These are phyloP conservation scores for Peromyscus attwateri DNA, from an alignment of 2,797 vertebrate genomes.

Conservation along the genomic window DNA sequence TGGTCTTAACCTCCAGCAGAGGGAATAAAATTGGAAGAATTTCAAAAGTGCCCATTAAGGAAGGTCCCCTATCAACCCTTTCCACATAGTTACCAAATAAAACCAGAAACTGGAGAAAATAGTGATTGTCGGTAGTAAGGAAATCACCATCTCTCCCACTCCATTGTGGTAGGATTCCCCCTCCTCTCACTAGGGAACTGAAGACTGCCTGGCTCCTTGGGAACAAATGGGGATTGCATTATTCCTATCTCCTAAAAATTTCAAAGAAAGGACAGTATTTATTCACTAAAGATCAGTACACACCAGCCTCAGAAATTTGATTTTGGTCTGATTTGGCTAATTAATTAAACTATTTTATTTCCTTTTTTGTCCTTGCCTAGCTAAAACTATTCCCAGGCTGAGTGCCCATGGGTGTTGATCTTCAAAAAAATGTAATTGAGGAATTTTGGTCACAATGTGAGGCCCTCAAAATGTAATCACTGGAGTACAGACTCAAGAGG, in stretches of 20 bases:
- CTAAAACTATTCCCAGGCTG: neutral
- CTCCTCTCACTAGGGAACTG: neutral
- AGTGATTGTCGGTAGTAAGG: neutral
- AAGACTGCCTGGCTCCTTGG: neutral
- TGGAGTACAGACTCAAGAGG: conserved; percentile 3
- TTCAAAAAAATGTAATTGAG: conserved; percentile 36
- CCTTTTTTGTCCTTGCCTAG: neutral
- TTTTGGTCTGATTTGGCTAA: conserved; percentile 17
- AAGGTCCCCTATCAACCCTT: neutral
- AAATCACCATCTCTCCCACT: neutral
- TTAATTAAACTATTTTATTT: conserved; percentile 39
- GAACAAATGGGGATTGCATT: neutral
- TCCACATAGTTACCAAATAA: neutral
- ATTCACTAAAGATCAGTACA: neutral
- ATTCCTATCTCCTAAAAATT: neutral
- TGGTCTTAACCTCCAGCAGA: neutral
- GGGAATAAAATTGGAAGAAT: neutral
- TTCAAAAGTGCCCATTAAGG: neutral
- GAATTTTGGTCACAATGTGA: conserved; percentile 46
- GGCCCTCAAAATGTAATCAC: conserved; percentile 48
- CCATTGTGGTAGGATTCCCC: neutral
- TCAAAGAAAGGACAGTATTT: conserved; percentile 8
- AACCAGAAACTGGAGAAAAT: neutral
- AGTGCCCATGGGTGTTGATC: conserved; percentile 1
- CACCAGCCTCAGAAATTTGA: conserved; percentile 22